phyloP scores from a whole-genome alignment of 1,140 invertebrate species.

The Drosophila willistoni region DNA sequence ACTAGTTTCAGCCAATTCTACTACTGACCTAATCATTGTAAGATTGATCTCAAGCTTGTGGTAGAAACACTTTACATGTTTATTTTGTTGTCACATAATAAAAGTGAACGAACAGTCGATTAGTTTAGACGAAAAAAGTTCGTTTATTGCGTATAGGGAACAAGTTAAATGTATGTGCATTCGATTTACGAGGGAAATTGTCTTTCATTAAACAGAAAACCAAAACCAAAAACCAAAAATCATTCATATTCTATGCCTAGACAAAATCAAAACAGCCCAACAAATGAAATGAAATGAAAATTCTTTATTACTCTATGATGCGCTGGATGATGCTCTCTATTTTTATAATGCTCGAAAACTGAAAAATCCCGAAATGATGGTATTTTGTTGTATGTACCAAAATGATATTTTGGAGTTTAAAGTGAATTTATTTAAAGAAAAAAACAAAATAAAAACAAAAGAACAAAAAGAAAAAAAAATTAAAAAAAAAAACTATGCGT shows the following conservation, averaged over 20 bases:
- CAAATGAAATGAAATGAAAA: not conserved
- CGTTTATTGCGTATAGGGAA: constrained; percentile 1
- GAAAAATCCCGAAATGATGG: constrained; percentile 8
- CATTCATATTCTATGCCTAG: not conserved
- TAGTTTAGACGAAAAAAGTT: not conserved
- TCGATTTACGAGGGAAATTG: too few species aligned
- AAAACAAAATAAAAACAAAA: not conserved
- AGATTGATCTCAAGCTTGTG: too few species aligned
- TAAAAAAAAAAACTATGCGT: constrained; percentile 27
- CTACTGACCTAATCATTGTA: too few species aligned
- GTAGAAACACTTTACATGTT: too few species aligned
- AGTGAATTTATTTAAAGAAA: constrained; percentile 24
- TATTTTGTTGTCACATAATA: too few species aligned
- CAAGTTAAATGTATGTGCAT: not conserved
- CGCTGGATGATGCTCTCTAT: constrained; percentile 40
- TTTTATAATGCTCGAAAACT: constrained; percentile 62
- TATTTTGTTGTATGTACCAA: not conserved
- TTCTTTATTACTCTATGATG: constrained; percentile 19
- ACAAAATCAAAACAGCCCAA: not conserved
- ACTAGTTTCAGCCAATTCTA: not conserved
- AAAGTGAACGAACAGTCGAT: too few species aligned
- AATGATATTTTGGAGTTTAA: not conserved
- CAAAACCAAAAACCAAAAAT: not conserved
- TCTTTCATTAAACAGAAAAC: not conserved
- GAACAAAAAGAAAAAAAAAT: constrained; percentile 11